Evolutionary conservation across 2,797 vertebrate genomes (phyloP), one percentile per base, ranked within the genome.

Genomic region (Xiphophorus birchmanni): DNA sequence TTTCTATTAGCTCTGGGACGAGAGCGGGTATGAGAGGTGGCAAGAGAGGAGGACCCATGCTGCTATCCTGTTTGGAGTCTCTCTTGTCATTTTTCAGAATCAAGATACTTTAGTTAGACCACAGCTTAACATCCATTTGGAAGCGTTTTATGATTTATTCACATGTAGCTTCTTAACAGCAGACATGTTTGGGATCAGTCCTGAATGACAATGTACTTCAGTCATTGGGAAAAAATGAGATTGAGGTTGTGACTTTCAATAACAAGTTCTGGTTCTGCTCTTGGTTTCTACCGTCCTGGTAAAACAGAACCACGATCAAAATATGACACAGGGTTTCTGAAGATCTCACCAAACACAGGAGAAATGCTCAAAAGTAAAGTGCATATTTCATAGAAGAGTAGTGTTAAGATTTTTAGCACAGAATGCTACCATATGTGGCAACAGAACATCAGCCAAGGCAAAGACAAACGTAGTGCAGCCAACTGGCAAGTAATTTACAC

Each of bases 81-180:
- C 77, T 85, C 79, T 82, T 82, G 82, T 84, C 81, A 32, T 84
- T 86, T 83, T 82, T 76, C 79, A 84, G 81, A 82, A 87, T 47
- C 67, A 88, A 54, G 83, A 81, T 75, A 75, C 81, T 88, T 83
- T 86, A 94, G 96, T 97, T 75, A 79, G 97, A 95, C 88, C 82
- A 87, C 67, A 44, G 21, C 67, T 44, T 7, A 42, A 26, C 67
- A 71, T 44, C 40, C 67, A 67, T 81, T 32, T 82, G 73, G 50
- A 47, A 63, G 56, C 21, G 58, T 75, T 79, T 83, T 74, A 26
- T 72, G 26, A 75, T 76, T 32, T 32, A 78, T 35, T 52, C 65
- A 69, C 65, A 69, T 1, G 77, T 40, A 10, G 80, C 74, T 54
- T 13, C 77, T 17, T 37, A 8, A 21, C 65, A 40, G 40, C 65